A percentile compares a stretch with the other conserved stretches of the same genome.
Conservation (phyloP, 2,888 invertebrate genomes). For the Cephus pygmeus region DNA sequence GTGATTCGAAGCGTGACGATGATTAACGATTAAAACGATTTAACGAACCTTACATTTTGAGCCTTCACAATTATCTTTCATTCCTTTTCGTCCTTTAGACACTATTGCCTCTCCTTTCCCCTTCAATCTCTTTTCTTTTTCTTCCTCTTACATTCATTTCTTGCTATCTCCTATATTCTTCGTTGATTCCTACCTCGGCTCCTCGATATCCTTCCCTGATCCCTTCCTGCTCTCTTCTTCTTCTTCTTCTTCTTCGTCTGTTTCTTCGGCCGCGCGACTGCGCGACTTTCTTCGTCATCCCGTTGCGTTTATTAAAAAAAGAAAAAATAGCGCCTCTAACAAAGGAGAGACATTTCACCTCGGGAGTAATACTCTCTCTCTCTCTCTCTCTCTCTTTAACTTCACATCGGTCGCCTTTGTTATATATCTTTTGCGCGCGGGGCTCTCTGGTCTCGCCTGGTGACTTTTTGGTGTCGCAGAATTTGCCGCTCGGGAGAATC, state of each 20-base stretch:
- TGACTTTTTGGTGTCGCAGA: neutral
- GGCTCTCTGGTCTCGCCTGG: conserved; percentile 17
- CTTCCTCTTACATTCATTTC: neutral
- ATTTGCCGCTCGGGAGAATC: neutral
- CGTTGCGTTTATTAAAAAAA: conserved; percentile 12
- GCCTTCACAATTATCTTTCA: conserved; percentile 8
- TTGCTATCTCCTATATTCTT: conserved; percentile 9
- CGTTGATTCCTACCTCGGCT: neutral
- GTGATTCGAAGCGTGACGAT: conserved; percentile 40
- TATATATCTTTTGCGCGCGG: neutral
- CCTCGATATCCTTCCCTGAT: neutral
- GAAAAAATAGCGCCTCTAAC: too few species aligned
- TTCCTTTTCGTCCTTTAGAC: conserved; percentile 1
- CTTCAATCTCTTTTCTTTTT: conserved; percentile 4
- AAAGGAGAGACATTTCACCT: too few species aligned
- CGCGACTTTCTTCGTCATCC: conserved; percentile 20
- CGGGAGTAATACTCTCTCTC: too few species aligned
- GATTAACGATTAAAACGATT: conserved; percentile 1
- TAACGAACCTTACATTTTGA: conserved; percentile 30
- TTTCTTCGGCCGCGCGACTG: neutral
- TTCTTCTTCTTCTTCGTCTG: neutral
- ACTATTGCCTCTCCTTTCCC: conserved; percentile 6
- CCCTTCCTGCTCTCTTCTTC: neutral
- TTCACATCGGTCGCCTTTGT: too few species aligned
- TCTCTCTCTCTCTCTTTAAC: too few species aligned